Evolutionary conservation across 2,797 vertebrate species (phyloP).

Genomic region (Vespertilio murinus): DNA sequence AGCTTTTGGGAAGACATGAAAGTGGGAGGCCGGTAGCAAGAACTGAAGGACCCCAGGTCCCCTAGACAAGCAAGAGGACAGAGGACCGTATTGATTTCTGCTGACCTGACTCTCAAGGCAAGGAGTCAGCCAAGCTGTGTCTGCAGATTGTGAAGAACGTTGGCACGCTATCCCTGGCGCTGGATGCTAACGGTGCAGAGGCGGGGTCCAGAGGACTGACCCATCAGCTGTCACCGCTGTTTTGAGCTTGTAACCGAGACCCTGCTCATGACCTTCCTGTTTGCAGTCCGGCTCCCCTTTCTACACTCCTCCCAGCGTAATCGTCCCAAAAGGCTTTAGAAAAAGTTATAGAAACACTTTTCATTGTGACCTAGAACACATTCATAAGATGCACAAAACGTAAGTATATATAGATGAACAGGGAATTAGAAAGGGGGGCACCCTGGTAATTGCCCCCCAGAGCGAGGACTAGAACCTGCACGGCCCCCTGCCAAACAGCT

Average conservation of each 20-base stretch:
- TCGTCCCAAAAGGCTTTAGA: neutral
- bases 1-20: neutral
- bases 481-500: neutral
- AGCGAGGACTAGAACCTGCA: neutral
- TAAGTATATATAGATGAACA: neutral
- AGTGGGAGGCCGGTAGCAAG: neutral
- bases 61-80: neutral
- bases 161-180: neutral
- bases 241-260: neutral
- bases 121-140: neutral
- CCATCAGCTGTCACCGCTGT: neutral
- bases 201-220: neutral
- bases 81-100: slow-evolving; percentile 20
- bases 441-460: neutral
- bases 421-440: neutral
- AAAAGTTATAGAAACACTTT: neutral
- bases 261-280: neutral
- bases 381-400: neutral
- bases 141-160: slow-evolving; percentile 35
- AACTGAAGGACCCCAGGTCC: neutral
- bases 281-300: neutral
- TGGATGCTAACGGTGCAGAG: neutral
- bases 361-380: neutral
- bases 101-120: neutral
- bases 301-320: neutral